Conservation (phyloP, 2,797 vertebrate species). For the Eleutherodactylus coqui region DNA sequence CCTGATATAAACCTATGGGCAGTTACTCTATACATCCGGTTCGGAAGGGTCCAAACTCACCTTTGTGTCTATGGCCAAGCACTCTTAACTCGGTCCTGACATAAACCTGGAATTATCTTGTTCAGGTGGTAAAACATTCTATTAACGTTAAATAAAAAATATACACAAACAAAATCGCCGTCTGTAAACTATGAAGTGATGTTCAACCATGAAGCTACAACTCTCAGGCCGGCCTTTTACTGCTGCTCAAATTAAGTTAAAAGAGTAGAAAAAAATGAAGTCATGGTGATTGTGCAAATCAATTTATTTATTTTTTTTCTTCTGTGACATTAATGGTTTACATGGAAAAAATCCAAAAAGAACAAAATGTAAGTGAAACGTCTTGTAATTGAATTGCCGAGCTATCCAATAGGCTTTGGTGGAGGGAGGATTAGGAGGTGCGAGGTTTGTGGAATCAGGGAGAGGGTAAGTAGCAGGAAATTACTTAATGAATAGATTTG, state of each 20-base stretch:
- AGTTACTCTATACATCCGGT: too few species aligned
- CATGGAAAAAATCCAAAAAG: constrained; percentile 38
- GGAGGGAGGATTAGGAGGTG: constrained; percentile 11
- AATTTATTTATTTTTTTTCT: constrained; percentile 5
- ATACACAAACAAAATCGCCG: too few species aligned
- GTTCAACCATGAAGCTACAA: neutral
- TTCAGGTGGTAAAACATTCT: too few species aligned
- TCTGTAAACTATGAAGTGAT: too few species aligned
- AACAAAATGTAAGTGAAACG: constrained; percentile 38
- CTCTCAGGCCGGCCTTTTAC: neutral
- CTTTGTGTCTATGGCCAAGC: too few species aligned
- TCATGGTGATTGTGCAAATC: neutral
- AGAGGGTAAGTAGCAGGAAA: neutral
- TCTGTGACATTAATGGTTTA: constrained; percentile 38
- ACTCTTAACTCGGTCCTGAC: too few species aligned
- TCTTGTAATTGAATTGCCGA: constrained; percentile 36
- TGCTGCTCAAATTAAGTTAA: neutral
- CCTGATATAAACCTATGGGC: too few species aligned
- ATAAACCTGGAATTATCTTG: too few species aligned
- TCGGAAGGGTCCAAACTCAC: too few species aligned
- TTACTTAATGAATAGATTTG: constrained; percentile 15
- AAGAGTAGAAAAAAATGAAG: neutral
- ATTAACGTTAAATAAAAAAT: too few species aligned
- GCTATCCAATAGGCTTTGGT: neutral
- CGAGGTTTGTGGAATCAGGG: neutral